A percentile compares a stretch with the other conserved stretches of the same genome.
phyloP scores from a whole-genome alignment of 2,888 invertebrate genomes.

The Eupithecia subumbrata region DNA sequence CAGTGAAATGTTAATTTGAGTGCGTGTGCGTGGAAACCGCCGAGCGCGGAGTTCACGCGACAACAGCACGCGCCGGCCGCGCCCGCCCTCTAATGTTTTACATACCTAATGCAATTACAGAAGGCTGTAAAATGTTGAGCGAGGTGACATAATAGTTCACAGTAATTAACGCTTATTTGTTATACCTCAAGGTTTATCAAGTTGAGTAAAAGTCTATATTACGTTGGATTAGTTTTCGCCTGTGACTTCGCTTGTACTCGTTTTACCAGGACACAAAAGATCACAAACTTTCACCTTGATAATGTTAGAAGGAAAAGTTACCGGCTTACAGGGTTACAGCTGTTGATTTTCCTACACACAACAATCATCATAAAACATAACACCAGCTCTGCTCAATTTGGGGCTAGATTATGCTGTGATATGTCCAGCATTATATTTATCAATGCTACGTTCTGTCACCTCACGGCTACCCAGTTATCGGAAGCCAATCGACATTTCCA shows the following conservation, averaged over 20 bases:
- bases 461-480: neutral
- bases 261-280: neutral
- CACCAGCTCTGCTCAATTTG: neutral
- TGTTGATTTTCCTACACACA: neutral
- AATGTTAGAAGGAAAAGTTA: too few relatives aligned
- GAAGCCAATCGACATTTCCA: neutral
- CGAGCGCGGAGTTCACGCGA: constrained; percentile 9
- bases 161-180: neutral
- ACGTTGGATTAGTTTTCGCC: neutral
- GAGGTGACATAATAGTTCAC: neutral
- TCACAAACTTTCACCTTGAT: neutral
- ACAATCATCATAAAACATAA: neutral
- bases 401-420: neutral
- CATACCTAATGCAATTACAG: neutral
- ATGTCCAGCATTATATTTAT: neutral
- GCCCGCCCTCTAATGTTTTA: neutral
- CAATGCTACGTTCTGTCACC: neutral
- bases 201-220: neutral
- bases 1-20: constrained; percentile 24
- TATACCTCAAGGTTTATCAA: neutral
- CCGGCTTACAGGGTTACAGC: too few relatives aligned
- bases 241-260: neutral
- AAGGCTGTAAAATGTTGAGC: neutral
- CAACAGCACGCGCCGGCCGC: neutral
- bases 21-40: constrained; percentile 10